Conservation (phyloP, 1,140 invertebrate genomes). For the Tachypleus tridentatus region DNA sequence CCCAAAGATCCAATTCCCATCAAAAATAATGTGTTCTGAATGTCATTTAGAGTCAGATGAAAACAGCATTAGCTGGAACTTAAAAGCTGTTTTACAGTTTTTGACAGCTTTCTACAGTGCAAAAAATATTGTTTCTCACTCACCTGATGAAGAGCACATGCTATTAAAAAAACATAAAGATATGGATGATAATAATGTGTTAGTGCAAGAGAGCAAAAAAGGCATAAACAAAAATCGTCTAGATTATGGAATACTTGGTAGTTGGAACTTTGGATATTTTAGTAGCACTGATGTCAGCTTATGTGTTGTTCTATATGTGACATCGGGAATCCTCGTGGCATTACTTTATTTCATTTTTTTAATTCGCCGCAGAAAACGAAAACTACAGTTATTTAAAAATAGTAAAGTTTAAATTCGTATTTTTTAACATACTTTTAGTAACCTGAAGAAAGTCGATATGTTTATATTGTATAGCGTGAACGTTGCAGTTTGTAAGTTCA, state of each 20-base stretch:
- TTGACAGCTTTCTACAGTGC: conserved; percentile 57
- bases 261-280: conserved; percentile 24
- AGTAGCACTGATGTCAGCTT: conserved; percentile 52
- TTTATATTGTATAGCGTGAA: too few species aligned
- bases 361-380: conserved; percentile 15
- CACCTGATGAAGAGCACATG: conserved; percentile 7
- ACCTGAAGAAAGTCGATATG: too few species aligned
- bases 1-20: conserved; percentile 86
- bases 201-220: too few species aligned
- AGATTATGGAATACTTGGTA: conserved; percentile 3
- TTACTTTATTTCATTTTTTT: conserved; percentile 49
- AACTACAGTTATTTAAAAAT: not conserved
- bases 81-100: conserved; percentile 55
- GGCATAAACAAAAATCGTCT: too few species aligned
- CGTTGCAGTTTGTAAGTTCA: too few species aligned
- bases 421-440: too few species aligned
- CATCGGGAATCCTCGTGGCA: conserved; percentile 53
- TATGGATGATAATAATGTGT: not conserved
- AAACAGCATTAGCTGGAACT: conserved; percentile 48
- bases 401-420: too few species aligned
- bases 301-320: conserved; percentile 56
- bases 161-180: not conserved
- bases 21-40: conserved; percentile 47
- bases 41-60: conserved; percentile 42
- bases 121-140: conserved; percentile 34